phyloP scores from a whole-genome alignment of 2,888 invertebrate species.

The Cyrtodaria siliqua region DNA sequence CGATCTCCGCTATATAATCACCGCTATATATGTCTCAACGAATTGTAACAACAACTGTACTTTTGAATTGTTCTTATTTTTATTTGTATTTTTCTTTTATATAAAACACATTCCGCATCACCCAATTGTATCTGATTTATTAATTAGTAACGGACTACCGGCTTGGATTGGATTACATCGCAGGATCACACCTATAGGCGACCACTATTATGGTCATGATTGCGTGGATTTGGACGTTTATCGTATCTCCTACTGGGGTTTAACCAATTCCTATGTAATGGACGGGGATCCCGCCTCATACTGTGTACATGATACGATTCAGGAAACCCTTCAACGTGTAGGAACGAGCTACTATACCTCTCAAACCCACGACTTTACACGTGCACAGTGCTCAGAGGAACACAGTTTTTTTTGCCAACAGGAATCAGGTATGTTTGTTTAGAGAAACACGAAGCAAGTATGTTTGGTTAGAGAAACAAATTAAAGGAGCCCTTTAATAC shows the following conservation, averaged over 20 bases:
- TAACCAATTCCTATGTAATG: conserved; percentile 3
- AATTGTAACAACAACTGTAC: too few relatives aligned
- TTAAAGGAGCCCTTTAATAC: too few relatives aligned
- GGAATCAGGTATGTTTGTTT: conserved; percentile 33
- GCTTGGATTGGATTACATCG: conserved; percentile 49
- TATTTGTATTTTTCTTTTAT: too few relatives aligned
- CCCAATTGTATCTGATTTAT: too few relatives aligned
- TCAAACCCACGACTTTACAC: conserved; percentile 30
- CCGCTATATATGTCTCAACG: too few relatives aligned
- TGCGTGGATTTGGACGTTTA: conserved; percentile 30
- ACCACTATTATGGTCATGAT: conserved; percentile 31
- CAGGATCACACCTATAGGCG: conserved; percentile 30
- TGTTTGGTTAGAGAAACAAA: too few relatives aligned
- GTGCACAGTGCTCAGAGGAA: conserved; percentile 27
- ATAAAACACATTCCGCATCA: too few relatives aligned
- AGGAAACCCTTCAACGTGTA: too few relatives aligned
- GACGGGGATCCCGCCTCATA: conserved; percentile 25
- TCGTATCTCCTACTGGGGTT: conserved; percentile 29
- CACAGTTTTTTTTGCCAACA: conserved; percentile 40
- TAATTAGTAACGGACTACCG: conserved; percentile 43
- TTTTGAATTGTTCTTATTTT: too few relatives aligned
- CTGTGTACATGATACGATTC: conserved; percentile 5
- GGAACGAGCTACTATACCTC: background rate
- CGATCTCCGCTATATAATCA: too few relatives aligned
- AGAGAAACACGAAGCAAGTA: too few relatives aligned